Evolutionary conservation across 2,113 vertebrate genomes (phyloP).

Genomic region (Dunckerocampus dactyliophorus): DNA sequence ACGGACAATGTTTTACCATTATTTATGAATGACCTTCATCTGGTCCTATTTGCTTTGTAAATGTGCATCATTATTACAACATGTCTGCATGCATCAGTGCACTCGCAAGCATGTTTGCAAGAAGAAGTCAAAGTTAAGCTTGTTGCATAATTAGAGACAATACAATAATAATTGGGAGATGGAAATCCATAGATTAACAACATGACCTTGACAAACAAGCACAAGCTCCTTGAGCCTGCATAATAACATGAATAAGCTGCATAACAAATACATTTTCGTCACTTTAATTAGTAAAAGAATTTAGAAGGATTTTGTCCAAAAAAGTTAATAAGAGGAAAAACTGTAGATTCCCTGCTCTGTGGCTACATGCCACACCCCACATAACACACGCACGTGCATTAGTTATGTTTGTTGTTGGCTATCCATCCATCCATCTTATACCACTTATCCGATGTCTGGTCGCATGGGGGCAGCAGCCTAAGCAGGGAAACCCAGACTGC

Average conservation of each 20-base stretch:
- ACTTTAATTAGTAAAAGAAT: background rate
- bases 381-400: no score
- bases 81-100: constrained; percentile 1
- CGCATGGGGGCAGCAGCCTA: no score
- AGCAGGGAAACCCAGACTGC: no score
- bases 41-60: constrained; percentile 8
- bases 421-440: no score
- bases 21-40: constrained; percentile 18
- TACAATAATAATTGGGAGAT: constrained; percentile 24
- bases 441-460: no score
- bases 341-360: no score
- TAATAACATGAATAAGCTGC: background rate
- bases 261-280: background rate
- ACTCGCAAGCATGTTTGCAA: constrained; percentile 10
- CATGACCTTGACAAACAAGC: constrained; percentile 20
- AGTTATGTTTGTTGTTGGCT: no score
- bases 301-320: no score
- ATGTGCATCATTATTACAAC: constrained; percentile 3
- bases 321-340: no score
- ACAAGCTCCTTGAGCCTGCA: constrained; percentile 8
- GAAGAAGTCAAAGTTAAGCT: constrained; percentile 7
- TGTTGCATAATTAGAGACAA: constrained; percentile 35
- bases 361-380: no score
- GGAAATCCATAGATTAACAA: constrained; percentile 15
- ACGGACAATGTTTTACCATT: constrained; percentile 5